These are phyloP conservation scores for Sebastes minor DNA, from an alignment of 2,797 vertebrate genomes.

Conservation along the genomic window DNA sequence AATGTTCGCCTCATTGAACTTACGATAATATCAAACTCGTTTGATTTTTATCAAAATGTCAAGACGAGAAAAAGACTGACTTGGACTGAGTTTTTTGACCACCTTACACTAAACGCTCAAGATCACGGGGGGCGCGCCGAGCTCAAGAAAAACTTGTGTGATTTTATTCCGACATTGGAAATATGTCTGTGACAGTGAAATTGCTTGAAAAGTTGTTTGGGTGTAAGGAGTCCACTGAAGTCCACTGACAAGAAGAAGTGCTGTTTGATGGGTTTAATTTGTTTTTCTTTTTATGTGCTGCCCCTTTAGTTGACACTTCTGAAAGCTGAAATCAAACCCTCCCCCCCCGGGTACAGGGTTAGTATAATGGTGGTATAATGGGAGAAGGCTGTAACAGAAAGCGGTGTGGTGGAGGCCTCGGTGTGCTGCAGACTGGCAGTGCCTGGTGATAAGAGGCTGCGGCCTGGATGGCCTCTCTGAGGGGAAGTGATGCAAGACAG, in stretches of 20 bases:
- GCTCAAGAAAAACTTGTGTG: not conserved
- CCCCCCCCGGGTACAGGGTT: conserved; percentile 38
- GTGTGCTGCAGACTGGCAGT: conserved; percentile 72
- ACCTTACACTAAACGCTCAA: no score
- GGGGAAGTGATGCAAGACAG: conserved; percentile 86
- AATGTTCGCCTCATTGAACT: no score
- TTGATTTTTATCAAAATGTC: no score
- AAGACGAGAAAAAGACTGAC: not conserved
- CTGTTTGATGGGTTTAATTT: conserved; percentile 42
- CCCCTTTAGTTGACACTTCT: conserved; percentile 39
- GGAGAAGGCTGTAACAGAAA: conserved; percentile 48
- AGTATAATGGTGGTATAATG: conserved; percentile 52
- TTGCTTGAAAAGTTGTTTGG: no score
- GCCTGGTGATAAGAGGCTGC: conserved; percentile 83
- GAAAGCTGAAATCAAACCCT: conserved; percentile 49
- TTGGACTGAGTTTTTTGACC: no score
- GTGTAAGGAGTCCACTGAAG: not conserved
- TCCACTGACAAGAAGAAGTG: not conserved
- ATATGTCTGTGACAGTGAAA: no score
- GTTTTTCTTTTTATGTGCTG: conserved; percentile 33
- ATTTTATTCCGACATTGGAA: no score
- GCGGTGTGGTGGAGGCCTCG: conserved; percentile 51
- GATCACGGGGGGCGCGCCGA: no score
- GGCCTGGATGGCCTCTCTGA: conserved; percentile 76
- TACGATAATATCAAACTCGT: no score